Evolutionary conservation across 2,113 vertebrate genomes (phyloP).

Genomic region (Cochlearius cochlearius): DNA sequence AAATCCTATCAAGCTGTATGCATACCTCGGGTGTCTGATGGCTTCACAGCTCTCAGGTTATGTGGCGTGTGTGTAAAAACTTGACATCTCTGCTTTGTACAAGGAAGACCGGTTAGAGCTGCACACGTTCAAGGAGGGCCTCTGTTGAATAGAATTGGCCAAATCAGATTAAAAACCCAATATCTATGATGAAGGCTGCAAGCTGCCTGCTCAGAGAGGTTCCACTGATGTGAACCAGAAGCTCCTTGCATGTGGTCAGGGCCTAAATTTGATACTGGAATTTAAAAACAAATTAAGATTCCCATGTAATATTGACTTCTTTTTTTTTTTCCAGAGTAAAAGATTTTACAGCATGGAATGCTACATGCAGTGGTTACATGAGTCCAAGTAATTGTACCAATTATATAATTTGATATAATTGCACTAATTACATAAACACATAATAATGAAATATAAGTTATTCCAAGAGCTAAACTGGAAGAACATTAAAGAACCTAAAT

Average conservation of each 20-base stretch:
- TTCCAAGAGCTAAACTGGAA: slow-evolving; percentile 68
- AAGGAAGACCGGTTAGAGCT: background rate
- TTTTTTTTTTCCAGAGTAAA: slow-evolving; percentile 25
- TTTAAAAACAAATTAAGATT: slow-evolving; percentile 64
- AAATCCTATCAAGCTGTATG: background rate
- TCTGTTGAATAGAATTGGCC: slow-evolving; percentile 40
- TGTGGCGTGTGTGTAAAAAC: background rate
- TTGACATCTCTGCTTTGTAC: background rate
- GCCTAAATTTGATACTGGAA: slow-evolving; percentile 60
- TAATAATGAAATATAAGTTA: slow-evolving; percentile 53
- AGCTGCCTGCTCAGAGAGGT: slow-evolving; percentile 2
- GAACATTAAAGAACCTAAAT: slow-evolving; percentile 64
- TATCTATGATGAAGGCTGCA: slow-evolving; percentile 38
- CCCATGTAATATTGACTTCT: slow-evolving; percentile 54
- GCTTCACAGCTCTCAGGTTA: background rate
- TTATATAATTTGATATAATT: slow-evolving; percentile 68
- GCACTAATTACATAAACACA: slow-evolving; percentile 50
- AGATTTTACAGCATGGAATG: slow-evolving; percentile 56
- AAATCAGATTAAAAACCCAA: slow-evolving; percentile 57
- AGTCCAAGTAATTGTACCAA: slow-evolving; percentile 57
- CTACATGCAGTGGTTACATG: slow-evolving; percentile 63
- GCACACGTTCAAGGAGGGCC: background rate
- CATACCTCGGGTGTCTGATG: background rate
- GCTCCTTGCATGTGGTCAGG: slow-evolving; percentile 53
- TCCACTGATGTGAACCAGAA: slow-evolving; percentile 56